Evolutionary conservation across 2,888 invertebrate genomes (phyloP).

Genomic region (Melinaea marsaeus): DNA sequence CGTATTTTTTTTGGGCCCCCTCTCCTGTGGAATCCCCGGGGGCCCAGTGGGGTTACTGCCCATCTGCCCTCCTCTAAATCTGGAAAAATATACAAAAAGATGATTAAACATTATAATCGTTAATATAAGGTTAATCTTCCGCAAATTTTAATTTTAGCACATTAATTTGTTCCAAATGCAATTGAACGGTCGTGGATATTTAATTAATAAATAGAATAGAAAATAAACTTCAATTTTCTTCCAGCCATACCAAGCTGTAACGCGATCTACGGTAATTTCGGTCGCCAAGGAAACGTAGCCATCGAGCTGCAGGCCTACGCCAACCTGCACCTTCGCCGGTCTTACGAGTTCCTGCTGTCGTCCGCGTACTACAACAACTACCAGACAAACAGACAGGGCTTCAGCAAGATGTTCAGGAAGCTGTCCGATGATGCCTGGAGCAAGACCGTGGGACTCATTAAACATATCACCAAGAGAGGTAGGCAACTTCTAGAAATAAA

Average conservation of each 20-base stretch:
- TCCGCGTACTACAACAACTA: constrained; percentile 87
- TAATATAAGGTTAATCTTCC: too few relatives aligned
- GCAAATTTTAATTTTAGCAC: too few relatives aligned
- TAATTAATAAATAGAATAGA: too few relatives aligned
- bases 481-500: constrained; percentile 42
- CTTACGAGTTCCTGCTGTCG: constrained; percentile 86
- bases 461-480: constrained; percentile 87
- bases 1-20: too few relatives aligned
- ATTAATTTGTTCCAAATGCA: too few relatives aligned
- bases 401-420: constrained; percentile 84
- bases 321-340: constrained; percentile 82
- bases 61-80: too few relatives aligned
- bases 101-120: too few relatives aligned
- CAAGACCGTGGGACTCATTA: constrained; percentile 85
- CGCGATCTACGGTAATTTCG: constrained; percentile 80
- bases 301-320: constrained; percentile 73
- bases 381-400: constrained; percentile 85
- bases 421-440: constrained; percentile 87
- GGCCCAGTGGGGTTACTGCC: too few relatives aligned
- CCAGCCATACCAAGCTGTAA: constrained; percentile 78
- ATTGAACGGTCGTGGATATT: too few relatives aligned
- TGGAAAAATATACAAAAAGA: too few relatives aligned
- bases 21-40: too few relatives aligned
- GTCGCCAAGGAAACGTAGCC: constrained; percentile 64
- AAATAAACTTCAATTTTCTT: constrained; percentile 13